These are phyloP conservation scores for Cryptus viduatorius DNA, from an alignment of 2,888 invertebrate genomes.

Conservation along the genomic window DNA sequence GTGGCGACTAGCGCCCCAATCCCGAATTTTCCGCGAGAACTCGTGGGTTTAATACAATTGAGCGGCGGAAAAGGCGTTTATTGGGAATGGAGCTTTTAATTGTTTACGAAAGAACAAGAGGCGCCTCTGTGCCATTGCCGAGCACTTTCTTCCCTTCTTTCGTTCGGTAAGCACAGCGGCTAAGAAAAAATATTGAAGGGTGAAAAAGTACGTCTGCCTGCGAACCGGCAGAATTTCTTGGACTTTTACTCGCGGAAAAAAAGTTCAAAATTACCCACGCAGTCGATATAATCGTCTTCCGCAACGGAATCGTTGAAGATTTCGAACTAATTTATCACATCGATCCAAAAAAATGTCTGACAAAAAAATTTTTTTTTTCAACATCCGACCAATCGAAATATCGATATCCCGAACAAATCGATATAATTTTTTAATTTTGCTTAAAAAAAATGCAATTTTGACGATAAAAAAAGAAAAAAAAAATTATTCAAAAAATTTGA, in stretches of 20 bases:
- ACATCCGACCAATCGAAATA: too few species aligned
- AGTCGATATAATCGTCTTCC: slow-evolving; percentile 51
- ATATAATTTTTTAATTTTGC: too few species aligned
- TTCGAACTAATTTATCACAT: too few species aligned
- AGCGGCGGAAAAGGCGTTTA: slow-evolving; percentile 67
- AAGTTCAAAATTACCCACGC: slow-evolving; percentile 67
- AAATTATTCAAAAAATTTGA: too few species aligned
- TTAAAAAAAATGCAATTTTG: too few species aligned
- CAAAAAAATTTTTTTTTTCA: too few species aligned
- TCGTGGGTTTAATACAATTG: slow-evolving; percentile 54
- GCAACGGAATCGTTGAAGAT: not conserved
- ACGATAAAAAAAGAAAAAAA: too few species aligned
- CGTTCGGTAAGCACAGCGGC: not conserved
- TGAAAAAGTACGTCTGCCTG: slow-evolving; percentile 34
- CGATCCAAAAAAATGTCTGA: too few species aligned
- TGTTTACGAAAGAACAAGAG: slow-evolving; percentile 67
- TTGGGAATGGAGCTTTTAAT: slow-evolving; percentile 67
- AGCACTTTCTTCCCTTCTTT: slow-evolving; percentile 28
- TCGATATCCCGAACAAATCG: too few species aligned
- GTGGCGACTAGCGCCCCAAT: slow-evolving; percentile 44
- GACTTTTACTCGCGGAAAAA: slow-evolving; percentile 49
- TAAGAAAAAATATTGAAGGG: slow-evolving; percentile 53
- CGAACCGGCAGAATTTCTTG: slow-evolving; percentile 47
- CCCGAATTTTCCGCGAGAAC: slow-evolving; percentile 49
- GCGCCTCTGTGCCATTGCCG: slow-evolving; percentile 12